Evolutionary conservation across 2,888 invertebrate genomes (phyloP), one percentile per base, ranked within the genome.

Genomic region (Amphipoea oculea): DNA sequence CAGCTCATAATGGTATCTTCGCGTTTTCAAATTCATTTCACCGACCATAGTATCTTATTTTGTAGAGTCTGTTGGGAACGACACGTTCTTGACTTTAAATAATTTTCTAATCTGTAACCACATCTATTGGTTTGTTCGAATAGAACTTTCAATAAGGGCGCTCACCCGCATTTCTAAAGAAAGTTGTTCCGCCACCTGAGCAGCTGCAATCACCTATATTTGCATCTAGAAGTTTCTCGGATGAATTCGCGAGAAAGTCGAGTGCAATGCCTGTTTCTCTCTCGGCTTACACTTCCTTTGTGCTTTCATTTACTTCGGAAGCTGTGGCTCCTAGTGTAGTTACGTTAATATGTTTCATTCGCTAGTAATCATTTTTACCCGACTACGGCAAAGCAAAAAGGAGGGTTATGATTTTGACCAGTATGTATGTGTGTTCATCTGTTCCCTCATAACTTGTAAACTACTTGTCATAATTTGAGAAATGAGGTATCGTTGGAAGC

Each of bases 131-230:
- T 76, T 72, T 71, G 29, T 78, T 69, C 17, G 63, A 85, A 88
- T 86, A 83, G 84, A 89, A 89, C 89, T 84, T 89, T 91, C 85
- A 84, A 88, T 89, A 92, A 91, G 83, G 89, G 91, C 88, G 79
- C 79, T 88, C 84, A 86, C 85, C 85, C 87, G 88, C 90, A 89
- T 92, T 92, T 92, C 92, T 92, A 93, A 88, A 91, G 92, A 93
- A 93, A 93, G 93, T 92, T 85, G 90, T 90, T 86, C 79, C 73
- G 81, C 74, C 79, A 79, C 84, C 86, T 89, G 85, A 82, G 89
- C 85, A 79, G 84, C 83, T 89, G 87, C 89, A 88, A 85, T 89
- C 76, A 78, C 88, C 85, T 88, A 83, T 90, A 92, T 91, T 91
- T 91, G 85, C 88, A 90, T 88, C 89, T 80, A 86, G 83, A 86